These are phyloP conservation scores for Hemichromis elongatus DNA, from an alignment of 2,113 vertebrate genomes.

Conservation along the genomic window DNA sequence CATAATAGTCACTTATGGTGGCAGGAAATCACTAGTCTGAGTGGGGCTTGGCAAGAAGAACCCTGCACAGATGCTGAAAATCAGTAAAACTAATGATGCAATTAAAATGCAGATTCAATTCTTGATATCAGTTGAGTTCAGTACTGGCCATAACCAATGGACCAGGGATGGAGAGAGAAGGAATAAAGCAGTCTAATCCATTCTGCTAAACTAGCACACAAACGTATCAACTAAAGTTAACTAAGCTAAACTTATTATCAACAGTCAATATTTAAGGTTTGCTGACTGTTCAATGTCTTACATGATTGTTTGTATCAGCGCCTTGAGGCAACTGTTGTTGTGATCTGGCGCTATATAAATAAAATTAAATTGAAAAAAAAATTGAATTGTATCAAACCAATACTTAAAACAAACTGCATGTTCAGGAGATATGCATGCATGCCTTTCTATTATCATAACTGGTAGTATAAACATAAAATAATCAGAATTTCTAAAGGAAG, in stretches of 20 bases:
- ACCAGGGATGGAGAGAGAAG: neutral
- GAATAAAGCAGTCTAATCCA: neutral
- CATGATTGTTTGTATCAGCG: neutral
- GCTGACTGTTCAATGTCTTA: neutral
- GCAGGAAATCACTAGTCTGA: neutral
- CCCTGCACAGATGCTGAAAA: neutral
- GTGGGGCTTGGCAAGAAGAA: neutral
- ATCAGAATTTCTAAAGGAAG: conserved; percentile 14
- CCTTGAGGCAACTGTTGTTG: too few species aligned
- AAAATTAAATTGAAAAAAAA: too few species aligned
- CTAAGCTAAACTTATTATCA: neutral
- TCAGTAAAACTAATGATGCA: neutral
- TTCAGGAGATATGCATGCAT: neutral
- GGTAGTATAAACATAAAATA: conserved; percentile 11
- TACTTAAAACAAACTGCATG: neutral
- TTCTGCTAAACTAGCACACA: neutral
- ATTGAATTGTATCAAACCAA: neutral
- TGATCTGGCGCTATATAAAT: too few species aligned
- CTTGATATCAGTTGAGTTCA: neutral
- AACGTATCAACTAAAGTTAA: neutral
- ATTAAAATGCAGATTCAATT: neutral
- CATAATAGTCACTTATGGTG: neutral
- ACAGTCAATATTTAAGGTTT: neutral
- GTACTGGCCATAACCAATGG: neutral
- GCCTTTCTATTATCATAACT: conserved; percentile 6